Percentiles rank a stretch among this genome's conserved stretches.
Conservation (phyloP, 2,888 invertebrate genomes). For the Congeria kusceri region DNA sequence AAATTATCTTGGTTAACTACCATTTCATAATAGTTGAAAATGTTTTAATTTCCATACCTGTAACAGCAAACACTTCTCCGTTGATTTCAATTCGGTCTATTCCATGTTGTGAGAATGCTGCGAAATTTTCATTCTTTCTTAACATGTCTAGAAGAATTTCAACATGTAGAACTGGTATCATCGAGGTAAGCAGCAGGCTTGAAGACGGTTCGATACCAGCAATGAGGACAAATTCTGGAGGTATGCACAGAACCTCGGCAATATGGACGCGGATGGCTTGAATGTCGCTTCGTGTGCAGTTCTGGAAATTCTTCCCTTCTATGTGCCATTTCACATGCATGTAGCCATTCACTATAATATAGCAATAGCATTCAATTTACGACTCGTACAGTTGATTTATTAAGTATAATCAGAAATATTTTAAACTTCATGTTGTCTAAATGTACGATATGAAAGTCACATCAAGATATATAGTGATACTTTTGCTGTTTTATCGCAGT, state of each 20-base stretch:
- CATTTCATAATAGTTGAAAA: no score
- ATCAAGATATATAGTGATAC: no score
- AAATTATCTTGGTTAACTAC: no score
- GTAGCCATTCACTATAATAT: constrained; percentile 42
- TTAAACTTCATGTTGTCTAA: no score
- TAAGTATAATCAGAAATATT: no score
- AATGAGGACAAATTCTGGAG: constrained; percentile 28
- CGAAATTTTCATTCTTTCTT: not conserved
- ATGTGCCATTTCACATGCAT: constrained; percentile 32
- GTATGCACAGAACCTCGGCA: constrained; percentile 26
- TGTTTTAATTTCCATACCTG: no score
- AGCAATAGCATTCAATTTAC: no score
- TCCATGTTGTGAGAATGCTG: constrained; percentile 23
- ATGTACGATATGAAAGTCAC: no score
- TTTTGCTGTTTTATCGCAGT: no score
- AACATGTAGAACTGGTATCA: constrained; percentile 38
- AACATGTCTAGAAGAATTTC: constrained; percentile 21
- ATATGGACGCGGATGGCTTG: not conserved
- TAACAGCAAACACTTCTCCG: not conserved
- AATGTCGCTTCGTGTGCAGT: constrained; percentile 13
- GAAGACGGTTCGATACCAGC: constrained; percentile 51
- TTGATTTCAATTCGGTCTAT: constrained; percentile 29
- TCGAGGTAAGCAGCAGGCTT: constrained; percentile 46
- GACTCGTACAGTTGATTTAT: no score
- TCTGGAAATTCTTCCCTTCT: constrained; percentile 17